phyloP scores from a whole-genome alignment of 2,888 invertebrate genomes.

The Drosophila merina region DNA sequence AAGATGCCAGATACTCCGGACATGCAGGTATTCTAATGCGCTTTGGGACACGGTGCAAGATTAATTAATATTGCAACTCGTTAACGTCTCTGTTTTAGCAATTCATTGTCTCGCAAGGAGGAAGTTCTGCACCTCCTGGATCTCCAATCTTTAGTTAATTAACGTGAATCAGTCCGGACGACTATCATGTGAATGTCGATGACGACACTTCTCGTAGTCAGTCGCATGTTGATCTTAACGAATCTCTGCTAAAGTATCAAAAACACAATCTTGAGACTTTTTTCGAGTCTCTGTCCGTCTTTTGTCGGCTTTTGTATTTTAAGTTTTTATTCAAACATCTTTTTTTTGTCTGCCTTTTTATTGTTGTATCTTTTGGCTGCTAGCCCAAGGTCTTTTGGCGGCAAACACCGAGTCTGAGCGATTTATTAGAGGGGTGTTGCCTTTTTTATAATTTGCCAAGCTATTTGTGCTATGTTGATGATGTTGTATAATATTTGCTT shows the following conservation, averaged over 20 bases:
- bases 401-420: slow-evolving; percentile 26
- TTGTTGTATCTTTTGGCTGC: slow-evolving; percentile 9
- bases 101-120: slow-evolving; percentile 33
- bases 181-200: slow-evolving; percentile 17
- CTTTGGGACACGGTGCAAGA: slow-evolving; percentile 40
- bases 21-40: slow-evolving; percentile 64
- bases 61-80: slow-evolving; percentile 62
- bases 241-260: slow-evolving; percentile 39
- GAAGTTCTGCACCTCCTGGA: slow-evolving; percentile 18
- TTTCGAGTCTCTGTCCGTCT: background rate
- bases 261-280: slow-evolving; percentile 40
- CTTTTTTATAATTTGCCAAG: slow-evolving; percentile 47
- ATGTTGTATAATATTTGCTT: slow-evolving; percentile 51
- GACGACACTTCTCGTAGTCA: slow-evolving; percentile 10
- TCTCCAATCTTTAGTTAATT: slow-evolving; percentile 1
- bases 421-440: slow-evolving; percentile 51
- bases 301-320: slow-evolving; percentile 30
- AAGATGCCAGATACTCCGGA: background rate
- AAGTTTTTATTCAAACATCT: slow-evolving; percentile 42
- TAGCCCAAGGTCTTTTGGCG: slow-evolving; percentile 49
- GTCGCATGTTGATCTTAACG: slow-evolving; percentile 19
- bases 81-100: slow-evolving; percentile 21
- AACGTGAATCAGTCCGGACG: background rate
- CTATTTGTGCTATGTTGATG: slow-evolving; percentile 27
- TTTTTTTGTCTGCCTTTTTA: background rate